phyloP scores from a whole-genome alignment of 1,140 invertebrate species.

The Akabosia matsudoensis region DNA sequence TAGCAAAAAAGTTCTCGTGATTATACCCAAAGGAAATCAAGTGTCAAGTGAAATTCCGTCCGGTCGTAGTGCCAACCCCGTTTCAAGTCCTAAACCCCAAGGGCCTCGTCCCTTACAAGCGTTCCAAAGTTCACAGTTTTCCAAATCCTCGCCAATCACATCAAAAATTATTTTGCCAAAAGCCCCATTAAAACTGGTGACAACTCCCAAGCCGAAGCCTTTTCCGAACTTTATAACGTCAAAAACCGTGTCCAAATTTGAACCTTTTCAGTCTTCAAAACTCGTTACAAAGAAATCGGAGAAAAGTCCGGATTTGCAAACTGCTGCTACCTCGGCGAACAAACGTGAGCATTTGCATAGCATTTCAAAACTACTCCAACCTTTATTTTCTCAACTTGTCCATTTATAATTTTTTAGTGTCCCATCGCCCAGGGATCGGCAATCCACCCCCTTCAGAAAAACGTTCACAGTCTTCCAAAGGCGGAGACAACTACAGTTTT shows the following conservation, averaged over 20 bases:
- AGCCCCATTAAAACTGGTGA: not conserved
- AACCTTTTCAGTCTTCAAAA: not conserved
- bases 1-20: not conserved
- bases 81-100: not conserved
- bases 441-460: not conserved
- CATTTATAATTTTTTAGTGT: slow-evolving; percentile 1
- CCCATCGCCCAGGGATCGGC: not conserved
- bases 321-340: not conserved
- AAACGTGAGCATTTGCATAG: not conserved
- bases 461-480: not conserved
- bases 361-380: no score
- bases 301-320: not conserved
- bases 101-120: no score
- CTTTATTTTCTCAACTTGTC: no score
- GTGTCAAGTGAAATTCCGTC: not conserved
- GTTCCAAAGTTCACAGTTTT: slow-evolving; percentile 4
- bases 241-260: not conserved
- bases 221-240: not conserved
- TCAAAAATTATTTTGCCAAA: slow-evolving; percentile 1
- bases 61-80: not conserved
- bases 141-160: no score
- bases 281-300: not conserved
- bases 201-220: not conserved
- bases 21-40: not conserved
- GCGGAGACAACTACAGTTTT: slow-evolving; percentile 53